Evolutionary conservation across 2,888 invertebrate genomes (phyloP), one percentile per base, ranked within the genome.

Genomic region (Papilio demoleus): DNA sequence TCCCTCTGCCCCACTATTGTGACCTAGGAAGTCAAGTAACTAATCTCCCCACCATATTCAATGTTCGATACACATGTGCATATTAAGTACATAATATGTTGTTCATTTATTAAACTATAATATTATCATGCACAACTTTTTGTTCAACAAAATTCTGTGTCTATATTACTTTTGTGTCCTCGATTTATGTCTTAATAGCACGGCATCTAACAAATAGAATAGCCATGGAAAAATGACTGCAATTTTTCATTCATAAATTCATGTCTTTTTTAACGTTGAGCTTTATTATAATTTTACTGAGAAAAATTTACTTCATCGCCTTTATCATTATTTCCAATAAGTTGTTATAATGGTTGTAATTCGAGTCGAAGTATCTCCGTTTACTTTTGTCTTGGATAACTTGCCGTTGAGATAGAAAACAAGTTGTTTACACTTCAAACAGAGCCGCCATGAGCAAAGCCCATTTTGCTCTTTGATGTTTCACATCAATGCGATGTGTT

Each of bases 401-500:
- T 56, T 56, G 9, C 31, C 27, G 17, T 56, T n/a, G 53, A 31
- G 27, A 31, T 31, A 31, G 53, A 31, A 56, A 31, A 56, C 53
- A 31, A 56, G 31, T 56, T 56, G 53, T 56, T 56, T 31, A 31
- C 31, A 31, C 31, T 31, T 11, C 17, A 56, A 56, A 56, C 53
- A 31, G 53, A 31, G 53, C 27, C 31, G 53, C 31, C 53, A 17
- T 56, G 53, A 27, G n/a, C 53, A 56, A 17, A 31, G 53, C 31
- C 27, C 42, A 42, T 42, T 31, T 42, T 42, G 17, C 22, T 24
- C 53, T 56, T 56, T 56, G 53, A 56, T 27, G 53, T 56, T 50
- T 27, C 11, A 56, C 31, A 17, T 56, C 53, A 56, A 56, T 56
- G 53, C 53, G 53, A 56, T 56, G 31, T 56, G 31, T 56, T 56